A percentile compares a stretch with the other conserved stretches of the same genome.
Evolutionary conservation across 2,888 invertebrate species (phyloP).

Genomic region (Notodonta dromedarius): DNA sequence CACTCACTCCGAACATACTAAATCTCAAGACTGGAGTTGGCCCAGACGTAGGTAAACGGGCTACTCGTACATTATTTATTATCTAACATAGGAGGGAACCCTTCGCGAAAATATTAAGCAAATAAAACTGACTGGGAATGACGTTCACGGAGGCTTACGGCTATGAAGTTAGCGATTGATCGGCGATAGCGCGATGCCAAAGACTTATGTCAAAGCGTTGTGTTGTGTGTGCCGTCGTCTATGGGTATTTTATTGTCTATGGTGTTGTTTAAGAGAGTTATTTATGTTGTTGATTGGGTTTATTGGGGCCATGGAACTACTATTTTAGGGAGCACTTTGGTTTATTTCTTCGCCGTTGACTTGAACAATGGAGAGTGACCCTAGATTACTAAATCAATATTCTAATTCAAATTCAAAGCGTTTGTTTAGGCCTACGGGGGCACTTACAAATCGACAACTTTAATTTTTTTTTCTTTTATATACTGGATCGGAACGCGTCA

Average conservation of each 20-base stretch:
- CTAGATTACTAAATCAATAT: too few relatives aligned
- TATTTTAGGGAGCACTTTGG: too few relatives aligned
- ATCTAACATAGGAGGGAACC: slow-evolving; percentile 67
- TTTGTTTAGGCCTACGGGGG: too few relatives aligned
- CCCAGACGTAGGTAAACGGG: slow-evolving; percentile 45
- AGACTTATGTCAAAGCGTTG: background rate
- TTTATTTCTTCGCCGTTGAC: too few relatives aligned
- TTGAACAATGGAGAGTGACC: too few relatives aligned
- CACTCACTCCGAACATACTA: slow-evolving; percentile 9
- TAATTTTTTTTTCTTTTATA: too few relatives aligned
- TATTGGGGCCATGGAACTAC: too few relatives aligned
- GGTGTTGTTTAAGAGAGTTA: too few relatives aligned
- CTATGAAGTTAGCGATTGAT: slow-evolving; percentile 35
- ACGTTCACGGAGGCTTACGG: slow-evolving; percentile 37
- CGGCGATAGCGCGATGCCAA: slow-evolving; percentile 24
- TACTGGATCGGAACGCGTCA: too few relatives aligned
- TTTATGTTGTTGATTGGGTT: too few relatives aligned
- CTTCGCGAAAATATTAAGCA: slow-evolving; percentile 72
- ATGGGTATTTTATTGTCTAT: slow-evolving; percentile 20
- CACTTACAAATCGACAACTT: too few relatives aligned
- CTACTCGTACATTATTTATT: slow-evolving; percentile 66
- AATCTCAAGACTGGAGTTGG: slow-evolving; percentile 50
- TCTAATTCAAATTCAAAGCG: too few relatives aligned
- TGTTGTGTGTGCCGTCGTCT: background rate
- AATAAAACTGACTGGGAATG: slow-evolving; percentile 55